Evolutionary conservation across 2,797 vertebrate species (phyloP).

Genomic region (Lagodon rhomboides): DNA sequence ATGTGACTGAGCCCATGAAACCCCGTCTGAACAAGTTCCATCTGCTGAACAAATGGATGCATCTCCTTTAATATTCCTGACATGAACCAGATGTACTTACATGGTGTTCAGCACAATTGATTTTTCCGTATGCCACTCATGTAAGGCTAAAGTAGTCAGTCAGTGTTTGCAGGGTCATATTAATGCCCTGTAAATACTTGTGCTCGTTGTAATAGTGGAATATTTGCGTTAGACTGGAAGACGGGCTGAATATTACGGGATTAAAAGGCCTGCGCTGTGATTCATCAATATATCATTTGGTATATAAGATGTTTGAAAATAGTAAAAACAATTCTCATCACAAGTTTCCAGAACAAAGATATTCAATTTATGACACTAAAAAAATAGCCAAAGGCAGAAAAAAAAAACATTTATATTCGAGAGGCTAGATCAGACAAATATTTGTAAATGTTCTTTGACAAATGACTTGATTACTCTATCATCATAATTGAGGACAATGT

Average conservation of each 20-base stretch:
- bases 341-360: neutral
- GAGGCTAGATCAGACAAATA: neutral
- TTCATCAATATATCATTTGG: neutral
- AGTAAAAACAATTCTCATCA: neutral
- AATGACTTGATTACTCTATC: neutral
- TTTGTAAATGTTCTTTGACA: neutral
- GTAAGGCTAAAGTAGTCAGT: constrained; percentile 22
- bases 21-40: constrained; percentile 49
- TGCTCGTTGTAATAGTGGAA: neutral
- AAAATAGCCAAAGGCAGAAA: neutral
- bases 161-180: constrained; percentile 5
- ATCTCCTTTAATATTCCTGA: constrained; percentile 52
- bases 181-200: neutral
- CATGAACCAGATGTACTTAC: constrained; percentile 46
- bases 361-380: neutral
- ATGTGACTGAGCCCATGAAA: constrained; percentile 41
- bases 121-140: constrained; percentile 52
- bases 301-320: neutral
- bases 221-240: constrained; percentile 16
- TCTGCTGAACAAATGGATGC: constrained; percentile 58
- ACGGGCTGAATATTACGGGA: neutral
- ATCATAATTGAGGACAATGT: too few relatives aligned
- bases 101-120: constrained; percentile 44
- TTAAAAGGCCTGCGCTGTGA: neutral
- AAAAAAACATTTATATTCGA: neutral